A percentile compares a stretch with the other conserved stretches of the same genome.
Conservation (phyloP, 1,140 invertebrate genomes). For the Bathynomus jamesi region DNA sequence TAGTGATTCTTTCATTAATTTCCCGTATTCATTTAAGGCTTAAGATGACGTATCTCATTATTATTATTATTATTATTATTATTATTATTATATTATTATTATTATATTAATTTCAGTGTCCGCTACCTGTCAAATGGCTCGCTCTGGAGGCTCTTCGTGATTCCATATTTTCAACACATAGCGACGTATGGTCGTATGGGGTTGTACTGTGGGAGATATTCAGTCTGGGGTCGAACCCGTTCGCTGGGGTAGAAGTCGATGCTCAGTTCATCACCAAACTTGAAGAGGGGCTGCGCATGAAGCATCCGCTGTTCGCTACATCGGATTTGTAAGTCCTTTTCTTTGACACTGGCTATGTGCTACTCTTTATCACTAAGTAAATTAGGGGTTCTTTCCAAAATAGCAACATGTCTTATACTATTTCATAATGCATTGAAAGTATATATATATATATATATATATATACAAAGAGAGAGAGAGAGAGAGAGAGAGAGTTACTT, state of each 20-base stretch:
- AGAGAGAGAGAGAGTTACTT: too few relatives aligned
- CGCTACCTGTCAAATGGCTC: conserved; percentile 49
- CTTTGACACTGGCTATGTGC: neutral
- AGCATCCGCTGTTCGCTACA: conserved; percentile 19
- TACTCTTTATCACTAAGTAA: neutral
- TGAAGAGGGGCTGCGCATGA: conserved; percentile 23
- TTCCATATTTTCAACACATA: conserved; percentile 42
- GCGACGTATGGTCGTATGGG: conserved; percentile 47
- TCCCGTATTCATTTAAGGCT: too few relatives aligned
- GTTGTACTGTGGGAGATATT: conserved; percentile 49
- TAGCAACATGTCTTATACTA: neutral
- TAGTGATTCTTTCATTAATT: too few relatives aligned
- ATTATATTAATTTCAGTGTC: conserved; percentile 16
- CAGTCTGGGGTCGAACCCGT: conserved; percentile 42
- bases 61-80: conserved; percentile 4
- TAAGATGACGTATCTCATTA: too few relatives aligned
- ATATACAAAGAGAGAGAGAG: too few relatives aligned
- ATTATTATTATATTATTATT: neutral
- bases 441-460: too few relatives aligned
- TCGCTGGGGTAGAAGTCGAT: conserved; percentile 39
- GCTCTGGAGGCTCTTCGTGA: conserved; percentile 43
- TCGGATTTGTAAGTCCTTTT: conserved; percentile 20
- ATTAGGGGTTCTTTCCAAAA: neutral
- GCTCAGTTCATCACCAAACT: conserved; percentile 30
- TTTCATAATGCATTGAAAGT: neutral